phyloP scores from a whole-genome alignment of 2,113 vertebrate genomes.

The Amazona guildingii region DNA sequence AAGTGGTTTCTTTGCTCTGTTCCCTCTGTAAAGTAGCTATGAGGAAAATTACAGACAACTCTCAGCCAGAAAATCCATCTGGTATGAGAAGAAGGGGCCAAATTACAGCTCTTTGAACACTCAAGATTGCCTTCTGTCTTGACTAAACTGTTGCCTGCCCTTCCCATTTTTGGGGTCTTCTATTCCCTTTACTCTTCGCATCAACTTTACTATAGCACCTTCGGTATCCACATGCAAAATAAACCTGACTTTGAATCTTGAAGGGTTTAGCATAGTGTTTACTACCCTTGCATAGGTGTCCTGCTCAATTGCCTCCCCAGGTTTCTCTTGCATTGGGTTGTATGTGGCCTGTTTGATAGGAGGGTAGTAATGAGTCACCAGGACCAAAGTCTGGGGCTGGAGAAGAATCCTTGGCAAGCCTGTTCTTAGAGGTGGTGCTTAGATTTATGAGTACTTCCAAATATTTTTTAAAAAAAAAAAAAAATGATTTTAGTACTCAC shows the following conservation, averaged over 20 bases:
- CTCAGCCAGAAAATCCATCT: constrained; percentile 69
- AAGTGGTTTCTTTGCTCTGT: constrained; percentile 53
- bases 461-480: accelerated
- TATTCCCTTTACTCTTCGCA: neutral
- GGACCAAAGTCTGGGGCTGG: neutral
- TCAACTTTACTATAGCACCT: neutral
- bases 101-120: constrained; percentile 55
- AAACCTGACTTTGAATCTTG: neutral
- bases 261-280: accelerated
- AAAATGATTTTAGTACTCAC: neutral
- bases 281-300: neutral
- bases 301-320: neutral
- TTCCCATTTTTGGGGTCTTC: neutral
- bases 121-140: constrained; percentile 47
- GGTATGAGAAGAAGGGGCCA: constrained; percentile 60
- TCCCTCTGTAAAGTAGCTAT: constrained; percentile 54
- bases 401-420: neutral
- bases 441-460: accelerated
- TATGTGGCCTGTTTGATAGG: neutral
- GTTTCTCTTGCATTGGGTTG: accelerated
- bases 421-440: neutral
- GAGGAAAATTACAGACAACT: constrained; percentile 57
- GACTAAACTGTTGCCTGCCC: neutral
- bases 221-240: neutral
- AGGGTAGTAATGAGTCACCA: neutral